Percentiles rank a stretch among this genome's conserved stretches.
phyloP scores from a whole-genome alignment of 2,797 vertebrate genomes.

The Pangasius larnaudii region DNA sequence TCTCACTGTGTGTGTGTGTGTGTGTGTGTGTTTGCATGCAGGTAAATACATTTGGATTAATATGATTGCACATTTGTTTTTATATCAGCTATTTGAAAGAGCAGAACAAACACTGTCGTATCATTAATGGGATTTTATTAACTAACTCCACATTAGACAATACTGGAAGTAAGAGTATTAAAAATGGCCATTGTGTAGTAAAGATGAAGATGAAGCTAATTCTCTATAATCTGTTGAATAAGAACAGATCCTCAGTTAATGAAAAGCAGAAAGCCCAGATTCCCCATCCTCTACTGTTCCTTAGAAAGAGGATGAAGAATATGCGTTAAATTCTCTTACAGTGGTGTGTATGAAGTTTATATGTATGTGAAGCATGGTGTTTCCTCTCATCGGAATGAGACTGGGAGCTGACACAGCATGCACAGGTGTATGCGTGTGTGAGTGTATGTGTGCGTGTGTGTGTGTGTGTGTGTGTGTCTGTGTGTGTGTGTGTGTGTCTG shows the following conservation, averaged over 20 bases:
- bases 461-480: not conserved
- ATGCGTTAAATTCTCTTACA: slow-evolving; percentile 33
- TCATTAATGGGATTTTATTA: not conserved
- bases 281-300: not conserved
- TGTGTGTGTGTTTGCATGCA: not conserved
- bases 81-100: not conserved
- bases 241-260: not conserved
- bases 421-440: slow-evolving; percentile 30
- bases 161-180: not conserved
- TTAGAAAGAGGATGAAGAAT: slow-evolving; percentile 20
- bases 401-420: slow-evolving; percentile 37
- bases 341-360: slow-evolving; percentile 33
- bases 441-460: not conserved
- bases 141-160: not conserved
- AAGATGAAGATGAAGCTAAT: not conserved
- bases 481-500: not conserved
- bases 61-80: not conserved
- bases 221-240: not conserved
- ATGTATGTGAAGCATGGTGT: slow-evolving; percentile 52
- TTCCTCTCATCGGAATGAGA: slow-evolving; percentile 47
- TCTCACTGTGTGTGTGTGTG: not conserved
- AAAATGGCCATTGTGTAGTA: not conserved
- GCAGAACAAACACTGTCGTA: not conserved
- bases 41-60: not conserved
- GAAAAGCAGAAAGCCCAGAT: not conserved